Base-by-base conservation (phyloP, 2,888 invertebrate genomes). In the Folsomia candida region DNA sequence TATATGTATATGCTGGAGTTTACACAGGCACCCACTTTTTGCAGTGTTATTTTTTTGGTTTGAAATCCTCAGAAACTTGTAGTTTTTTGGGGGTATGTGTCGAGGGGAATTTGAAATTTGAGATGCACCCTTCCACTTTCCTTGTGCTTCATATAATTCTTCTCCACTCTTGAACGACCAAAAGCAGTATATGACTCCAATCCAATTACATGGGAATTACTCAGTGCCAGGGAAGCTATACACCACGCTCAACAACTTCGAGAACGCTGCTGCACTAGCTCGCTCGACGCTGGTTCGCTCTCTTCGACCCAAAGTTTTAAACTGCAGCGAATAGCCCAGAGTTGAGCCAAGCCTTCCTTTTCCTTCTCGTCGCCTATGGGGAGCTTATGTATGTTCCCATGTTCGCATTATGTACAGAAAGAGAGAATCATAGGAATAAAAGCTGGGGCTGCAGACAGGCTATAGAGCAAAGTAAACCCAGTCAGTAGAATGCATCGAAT, bases 211-310 rank as follows among this genome's bases (percentile, higher is more conserved):
- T 64, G 28, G 51, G 51, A 64, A 51, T 64, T 64, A 64, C 51
- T 59, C 59, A 47, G 74, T 67, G 74, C 71, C 69, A 71, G 69
- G 63, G 65, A 71, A 69, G 20, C 37, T 37, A 37, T 37, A 37
- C 37, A 37, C 37, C 37, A 37, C 37, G 14, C 37, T 14, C 4
- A 37, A 4, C 37, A 37, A 37, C 37, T 37, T 37, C 6, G 14
- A 37, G 14, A 9, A 37, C 37, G 37, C 14, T 4, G 37, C 37
- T 37, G 37, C 4, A 37, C n/a, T 54, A 4, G 54, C 54, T 20
- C 20, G 20, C 6, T n/a, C 20, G 20, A 4, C 22, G 54, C 6
- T 20, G 4, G 6, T 18, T 54, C 20, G 22, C 18, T 22, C 20
- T 20, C 54, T 6, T 54, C 54, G 54, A 54, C 54, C 54, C 20